Evolutionary conservation across 53 echinoderm and acorn worm species (phyloP).

Genomic region (Henricia sp.): DNA sequence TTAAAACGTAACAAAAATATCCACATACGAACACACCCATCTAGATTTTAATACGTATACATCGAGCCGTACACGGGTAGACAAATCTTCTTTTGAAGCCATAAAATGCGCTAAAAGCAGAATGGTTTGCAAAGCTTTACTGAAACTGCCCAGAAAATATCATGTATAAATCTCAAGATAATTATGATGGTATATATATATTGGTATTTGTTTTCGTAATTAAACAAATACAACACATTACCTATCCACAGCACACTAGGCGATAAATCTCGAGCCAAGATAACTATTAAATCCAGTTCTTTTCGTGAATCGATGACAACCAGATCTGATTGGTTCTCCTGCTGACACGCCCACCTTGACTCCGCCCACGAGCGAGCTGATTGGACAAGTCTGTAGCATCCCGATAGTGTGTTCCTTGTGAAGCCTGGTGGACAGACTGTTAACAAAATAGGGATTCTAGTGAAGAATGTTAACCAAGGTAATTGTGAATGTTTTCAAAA

Average conservation of each 20-base stretch:
- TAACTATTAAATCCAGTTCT: neutral
- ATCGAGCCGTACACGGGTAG: too few relatives aligned
- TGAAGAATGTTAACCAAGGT: neutral
- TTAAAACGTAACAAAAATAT: too few relatives aligned
- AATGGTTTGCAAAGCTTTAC: too few relatives aligned
- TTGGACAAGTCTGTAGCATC: neutral
- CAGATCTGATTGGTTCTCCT: slow-evolving; percentile 7
- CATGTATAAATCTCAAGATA: too few relatives aligned
- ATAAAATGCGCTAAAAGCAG: too few relatives aligned
- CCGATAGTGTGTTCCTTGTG: neutral
- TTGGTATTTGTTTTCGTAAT: too few relatives aligned
- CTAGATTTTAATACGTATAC: too few relatives aligned
- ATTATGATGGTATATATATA: too few relatives aligned
- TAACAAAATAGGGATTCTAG: neutral
- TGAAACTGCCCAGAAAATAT: too few relatives aligned
- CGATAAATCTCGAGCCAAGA: neutral
- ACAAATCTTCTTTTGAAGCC: too few relatives aligned
- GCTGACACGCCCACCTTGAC: slow-evolving; percentile 2
- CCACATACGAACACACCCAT: too few relatives aligned
- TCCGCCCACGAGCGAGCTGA: neutral
- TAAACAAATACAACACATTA: too few relatives aligned
- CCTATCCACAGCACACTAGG: slow-evolving; percentile 12
- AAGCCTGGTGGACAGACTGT: slow-evolving; percentile 18
- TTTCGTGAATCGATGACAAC: neutral
- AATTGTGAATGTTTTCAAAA: neutral